Percentiles rank a stretch among this genome's conserved stretches.
Evolutionary conservation across 2,113 vertebrate species (phyloP).

Genomic region (Perca schrenkii): DNA sequence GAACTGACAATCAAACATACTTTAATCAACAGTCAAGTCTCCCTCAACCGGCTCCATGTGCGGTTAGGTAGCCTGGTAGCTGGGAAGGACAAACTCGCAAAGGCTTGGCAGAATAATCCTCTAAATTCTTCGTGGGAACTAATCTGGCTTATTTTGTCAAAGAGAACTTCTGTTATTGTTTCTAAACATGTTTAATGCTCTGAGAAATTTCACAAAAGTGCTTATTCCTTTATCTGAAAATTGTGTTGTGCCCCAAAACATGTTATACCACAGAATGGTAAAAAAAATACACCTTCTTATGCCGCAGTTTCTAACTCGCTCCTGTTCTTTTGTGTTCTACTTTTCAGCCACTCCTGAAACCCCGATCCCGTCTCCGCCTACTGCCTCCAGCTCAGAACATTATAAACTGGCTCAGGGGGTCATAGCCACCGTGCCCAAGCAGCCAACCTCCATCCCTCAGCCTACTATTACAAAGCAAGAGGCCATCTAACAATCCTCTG

Average conservation of each 20-base stretch:
- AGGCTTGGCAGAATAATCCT: slow-evolving; percentile 79
- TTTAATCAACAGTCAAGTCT: slow-evolving; percentile 12
- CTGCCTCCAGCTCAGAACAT: slow-evolving; percentile 93
- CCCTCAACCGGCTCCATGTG: slow-evolving; percentile 43
- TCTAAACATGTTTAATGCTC: slow-evolving; percentile 78
- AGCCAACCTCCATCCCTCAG: slow-evolving; percentile 91
- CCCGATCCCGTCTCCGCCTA: slow-evolving; percentile 95
- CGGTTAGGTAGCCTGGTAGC: slow-evolving; percentile 42
- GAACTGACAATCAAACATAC: slow-evolving; percentile 3
- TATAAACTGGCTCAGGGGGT: slow-evolving; percentile 96
- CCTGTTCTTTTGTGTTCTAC: slow-evolving; percentile 59
- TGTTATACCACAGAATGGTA: slow-evolving; percentile 22
- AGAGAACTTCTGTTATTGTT: slow-evolving; percentile 82
- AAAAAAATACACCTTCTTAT: slow-evolving; percentile 41
- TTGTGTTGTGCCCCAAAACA: slow-evolving; percentile 23
- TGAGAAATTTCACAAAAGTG: slow-evolving; percentile 80
- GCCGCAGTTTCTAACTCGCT: slow-evolving; percentile 31
- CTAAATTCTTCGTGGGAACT: slow-evolving; percentile 73
- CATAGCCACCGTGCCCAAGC: slow-evolving; percentile 92
- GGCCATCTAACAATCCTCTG: slow-evolving; percentile 87
- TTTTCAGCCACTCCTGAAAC: slow-evolving; percentile 92
- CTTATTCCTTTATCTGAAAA: slow-evolving; percentile 71
- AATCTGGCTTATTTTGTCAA: slow-evolving; percentile 84
- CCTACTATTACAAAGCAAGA: slow-evolving; percentile 97
- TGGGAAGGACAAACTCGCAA: slow-evolving; percentile 60